Evolutionary conservation across 2,797 vertebrate genomes (phyloP).

Genomic region (Sebastes matsubarae): DNA sequence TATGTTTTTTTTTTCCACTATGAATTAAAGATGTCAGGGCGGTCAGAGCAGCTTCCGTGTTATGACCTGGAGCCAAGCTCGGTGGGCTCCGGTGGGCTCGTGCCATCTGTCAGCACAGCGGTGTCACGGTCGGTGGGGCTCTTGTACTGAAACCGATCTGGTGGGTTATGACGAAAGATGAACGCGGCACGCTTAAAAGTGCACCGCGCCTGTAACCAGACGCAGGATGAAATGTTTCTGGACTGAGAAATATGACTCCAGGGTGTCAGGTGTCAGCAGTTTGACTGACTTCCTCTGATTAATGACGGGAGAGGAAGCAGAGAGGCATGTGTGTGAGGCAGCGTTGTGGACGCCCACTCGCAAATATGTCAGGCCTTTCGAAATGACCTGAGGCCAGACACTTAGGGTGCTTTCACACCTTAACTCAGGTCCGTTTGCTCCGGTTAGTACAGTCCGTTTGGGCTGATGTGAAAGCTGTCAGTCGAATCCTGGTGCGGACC

Average conservation of each 20-base stretch:
- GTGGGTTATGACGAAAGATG: neutral
- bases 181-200: neutral
- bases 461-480: neutral
- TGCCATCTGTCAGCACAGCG: neutral
- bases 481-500: neutral
- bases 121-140: neutral
- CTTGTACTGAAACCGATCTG: neutral
- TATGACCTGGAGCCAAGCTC: slow-evolving; percentile 14
- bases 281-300: slow-evolving; percentile 29
- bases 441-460: neutral
- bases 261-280: slow-evolving; percentile 38
- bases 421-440: neutral
- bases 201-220: neutral
- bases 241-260: slow-evolving; percentile 35
- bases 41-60: slow-evolving; percentile 21
- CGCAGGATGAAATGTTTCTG: neutral
- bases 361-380: neutral
- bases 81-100: neutral
- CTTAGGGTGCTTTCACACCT: neutral
- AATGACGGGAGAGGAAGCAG: slow-evolving; percentile 18
- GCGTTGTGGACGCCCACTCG: neutral
- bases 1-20: slow-evolving; percentile 39
- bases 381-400: too few relatives aligned
- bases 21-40: slow-evolving; percentile 67
- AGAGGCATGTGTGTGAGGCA: slow-evolving; percentile 1